A percentile compares a stretch with the other conserved stretches of the same genome.
phyloP scores from a whole-genome alignment of 2,797 vertebrate genomes.

The Adelosebastes latens region DNA sequence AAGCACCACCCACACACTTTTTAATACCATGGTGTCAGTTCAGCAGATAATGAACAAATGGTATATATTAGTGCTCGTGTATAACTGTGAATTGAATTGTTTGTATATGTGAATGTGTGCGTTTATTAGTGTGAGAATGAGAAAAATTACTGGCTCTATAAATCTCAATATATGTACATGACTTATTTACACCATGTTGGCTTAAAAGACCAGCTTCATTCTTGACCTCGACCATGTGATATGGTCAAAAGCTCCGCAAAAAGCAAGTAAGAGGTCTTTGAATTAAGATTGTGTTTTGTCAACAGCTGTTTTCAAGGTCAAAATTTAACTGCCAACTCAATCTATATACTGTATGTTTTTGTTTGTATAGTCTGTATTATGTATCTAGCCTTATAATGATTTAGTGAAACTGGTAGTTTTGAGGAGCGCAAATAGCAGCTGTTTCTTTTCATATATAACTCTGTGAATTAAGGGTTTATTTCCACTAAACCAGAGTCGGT shows the following conservation, averaged over 20 bases:
- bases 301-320: neutral
- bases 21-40: conserved; percentile 18
- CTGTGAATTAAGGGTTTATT: neutral
- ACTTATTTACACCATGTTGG: neutral
- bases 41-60: conserved; percentile 29
- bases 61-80: neutral
- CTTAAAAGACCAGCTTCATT: neutral
- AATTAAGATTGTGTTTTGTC: too few species aligned
- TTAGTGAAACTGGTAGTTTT: neutral
- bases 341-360: neutral
- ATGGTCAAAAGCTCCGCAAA: too few species aligned
- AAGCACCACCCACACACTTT: conserved; percentile 20
- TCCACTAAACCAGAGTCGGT: neutral
- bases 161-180: neutral
- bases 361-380: neutral
- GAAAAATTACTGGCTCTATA: neutral
- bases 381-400: neutral
- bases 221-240: neutral
- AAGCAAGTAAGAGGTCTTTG: too few species aligned
- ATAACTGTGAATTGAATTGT: neutral
- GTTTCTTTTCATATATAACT: neutral
- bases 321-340: neutral
- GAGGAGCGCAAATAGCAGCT: neutral
- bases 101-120: neutral
- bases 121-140: neutral